A percentile compares a stretch with the other conserved stretches of the same genome.
phyloP scores from a whole-genome alignment of 1,140 invertebrate species.

The Cydia splendana region DNA sequence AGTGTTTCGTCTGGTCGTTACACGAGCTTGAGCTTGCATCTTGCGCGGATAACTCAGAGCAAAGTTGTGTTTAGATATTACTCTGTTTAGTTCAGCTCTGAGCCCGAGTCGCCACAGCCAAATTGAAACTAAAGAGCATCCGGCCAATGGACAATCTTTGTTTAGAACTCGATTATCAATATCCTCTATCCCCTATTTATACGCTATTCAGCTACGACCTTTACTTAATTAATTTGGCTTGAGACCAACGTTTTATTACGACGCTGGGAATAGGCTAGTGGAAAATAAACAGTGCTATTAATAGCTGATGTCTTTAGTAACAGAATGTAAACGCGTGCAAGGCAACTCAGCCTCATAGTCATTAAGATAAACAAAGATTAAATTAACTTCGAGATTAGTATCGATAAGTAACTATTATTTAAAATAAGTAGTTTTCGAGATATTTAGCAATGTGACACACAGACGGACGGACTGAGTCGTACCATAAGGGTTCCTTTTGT shows the following conservation, averaged over 20 bases:
- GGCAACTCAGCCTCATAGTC: neutral
- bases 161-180: slow-evolving; percentile 69
- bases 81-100: neutral
- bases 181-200: slow-evolving; percentile 30
- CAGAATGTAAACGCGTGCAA: slow-evolving; percentile 14
- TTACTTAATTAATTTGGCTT: slow-evolving; percentile 31
- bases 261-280: slow-evolving; percentile 5
- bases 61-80: neutral
- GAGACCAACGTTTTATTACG: slow-evolving; percentile 15
- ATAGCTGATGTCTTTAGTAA: neutral
- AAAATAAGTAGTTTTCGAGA: too few species aligned
- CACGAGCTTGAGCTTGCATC: too few species aligned
- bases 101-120: slow-evolving; percentile 38
- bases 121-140: slow-evolving; percentile 62
- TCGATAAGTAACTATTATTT: neutral
- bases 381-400: neutral
- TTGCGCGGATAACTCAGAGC: too few species aligned
- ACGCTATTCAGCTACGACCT: slow-evolving; percentile 22
- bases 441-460: too few species aligned
- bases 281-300: slow-evolving; percentile 21
- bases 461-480: too few species aligned
- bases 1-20: too few species aligned
- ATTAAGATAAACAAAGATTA: neutral
- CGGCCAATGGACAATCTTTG: slow-evolving; percentile 59
- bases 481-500: too few species aligned